Evolutionary conservation across 2,888 invertebrate species (phyloP), one percentile per base, ranked within the genome.

Genomic region (Eurois occulta): DNA sequence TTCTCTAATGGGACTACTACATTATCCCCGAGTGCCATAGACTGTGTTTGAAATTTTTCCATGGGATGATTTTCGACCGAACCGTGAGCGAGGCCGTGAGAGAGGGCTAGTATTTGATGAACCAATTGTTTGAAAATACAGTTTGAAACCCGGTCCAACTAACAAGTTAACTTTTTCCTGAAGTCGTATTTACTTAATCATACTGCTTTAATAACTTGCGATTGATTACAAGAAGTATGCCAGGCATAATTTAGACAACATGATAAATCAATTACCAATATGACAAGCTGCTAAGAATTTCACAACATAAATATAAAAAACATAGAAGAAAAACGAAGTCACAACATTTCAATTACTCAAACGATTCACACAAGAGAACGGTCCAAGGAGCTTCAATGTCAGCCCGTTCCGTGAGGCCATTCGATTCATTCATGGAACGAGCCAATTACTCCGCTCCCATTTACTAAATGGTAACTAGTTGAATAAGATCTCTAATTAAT

Each of bases 401-500:
- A 77, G 55, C 62, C 67, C 65, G 68, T 82, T 81, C 79, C 81
- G 72, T 67, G 62, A 82, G 83, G 69, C 84, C 48, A 78, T 85
- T 83, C 70, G 73, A 67, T 75, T 80, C 81, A 84, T 87, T 86
- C 84, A 87, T 77, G 66, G 68, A 72, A 75, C 86, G 75, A 85
- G 73, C 83, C 86, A 89, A 90, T 89, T 89, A 88, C 76, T 75
- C 62, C 74, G 84, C 64, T 72, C 83, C 79, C 85, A 88, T 89
- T 89, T 81, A 85, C 71, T 78, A 86, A 88, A 88, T 83, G 86
- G 81, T 80, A 83, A 81, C 86, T 77, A 87, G 87, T 88, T 88
- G 86, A 89, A 86, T 90, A 85, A 86, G 89, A 88, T 90, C 87
- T 83, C 87, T 81, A 87, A 87, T 87, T 88, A 89, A 89, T 89